phyloP scores from a whole-genome alignment of 1,140 invertebrate species.

The Anoplolepis gracilipes region DNA sequence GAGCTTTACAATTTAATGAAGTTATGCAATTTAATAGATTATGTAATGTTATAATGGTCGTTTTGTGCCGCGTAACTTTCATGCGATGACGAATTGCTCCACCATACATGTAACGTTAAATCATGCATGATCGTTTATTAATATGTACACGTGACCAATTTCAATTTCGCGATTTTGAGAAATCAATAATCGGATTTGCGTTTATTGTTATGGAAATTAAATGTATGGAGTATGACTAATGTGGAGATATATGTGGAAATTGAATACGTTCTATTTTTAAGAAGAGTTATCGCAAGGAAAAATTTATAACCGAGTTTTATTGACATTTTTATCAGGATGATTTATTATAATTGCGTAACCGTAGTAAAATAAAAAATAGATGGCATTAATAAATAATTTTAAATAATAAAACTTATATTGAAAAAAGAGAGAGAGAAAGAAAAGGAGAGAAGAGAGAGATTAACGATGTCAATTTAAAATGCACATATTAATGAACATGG shows the following conservation, averaged over 20 bases:
- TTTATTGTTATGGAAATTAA: conserved; percentile 42
- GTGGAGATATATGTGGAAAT: conserved; percentile 41
- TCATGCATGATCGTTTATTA: conserved; percentile 13
- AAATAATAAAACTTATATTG: conserved; percentile 25
- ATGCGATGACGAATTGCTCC: conserved; percentile 23
- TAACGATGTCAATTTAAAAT: conserved; percentile 8
- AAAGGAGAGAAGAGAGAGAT: background rate
- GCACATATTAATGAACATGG: conserved; percentile 9
- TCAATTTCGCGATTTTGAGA: conserved; percentile 8
- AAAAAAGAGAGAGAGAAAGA: too few species aligned
- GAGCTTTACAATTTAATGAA: conserved; percentile 38
- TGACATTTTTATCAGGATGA: conserved; percentile 23
- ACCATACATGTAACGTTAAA: conserved; percentile 22
- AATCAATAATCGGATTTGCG: conserved; percentile 18
- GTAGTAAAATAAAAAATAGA: conserved; percentile 12
- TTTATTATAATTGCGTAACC: conserved; percentile 17
- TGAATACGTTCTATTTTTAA: conserved; percentile 2
- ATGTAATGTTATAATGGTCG: conserved; percentile 11
- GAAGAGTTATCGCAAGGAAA: conserved; percentile 15
- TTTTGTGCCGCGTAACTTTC: conserved; percentile 32
- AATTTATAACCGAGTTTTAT: conserved; percentile 39
- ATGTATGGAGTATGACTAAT: conserved; percentile 40
- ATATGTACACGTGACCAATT: conserved; percentile 27
- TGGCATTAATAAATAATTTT: conserved; percentile 26
- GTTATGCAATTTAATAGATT: conserved; percentile 58